Base-by-base conservation (phyloP, 2,888 invertebrate species). In the Apamea crenata region DNA sequence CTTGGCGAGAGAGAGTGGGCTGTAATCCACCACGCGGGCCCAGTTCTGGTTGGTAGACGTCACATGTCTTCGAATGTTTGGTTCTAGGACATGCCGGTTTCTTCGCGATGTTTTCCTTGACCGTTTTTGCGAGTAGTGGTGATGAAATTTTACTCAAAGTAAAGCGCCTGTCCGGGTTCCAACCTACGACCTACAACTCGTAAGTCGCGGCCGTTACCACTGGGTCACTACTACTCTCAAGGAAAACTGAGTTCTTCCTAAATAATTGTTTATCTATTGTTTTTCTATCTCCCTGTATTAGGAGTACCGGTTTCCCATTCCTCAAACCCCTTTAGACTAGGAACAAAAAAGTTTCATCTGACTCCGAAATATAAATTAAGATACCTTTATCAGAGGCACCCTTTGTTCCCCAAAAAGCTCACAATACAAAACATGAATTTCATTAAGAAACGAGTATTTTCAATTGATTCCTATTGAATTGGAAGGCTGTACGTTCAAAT, bases 381-480 rank as follows among this genome's bases (percentile, higher is more conserved):
- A 67, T 21, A 21, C 0, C 29, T 25, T 0, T 76, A 36, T 44
- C 56, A 56, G 16, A 36, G 29, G 18, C 8, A 6, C 5, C 32
- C 25, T 71, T 61, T 76, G 59, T 63, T 71, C 47, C 69, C 16
- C 18, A 10, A 70, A 65, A 66, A 25, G 50, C 47, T 18, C 25
- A 50, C 36, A 61, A 50, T 21, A 74, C 25, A 61, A 47, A 25
- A 63, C n/a, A 61, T 66, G 66, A 76, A 74, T 84, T 76, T 84
- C 59, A 84, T 84, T 74, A 84, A 72, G 74, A 71, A 59, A 67
- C 59, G 59, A 44, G 29, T 40, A 78, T 78, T 72, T 75, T 68
- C 81, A 81, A 74, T 74, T 82, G 71, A 53, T 68, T 79, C 44
- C 74, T 59, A 81, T 85, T 84, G 85, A 77, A 77, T 63, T 59